phyloP scores from a whole-genome alignment of 1,140 invertebrate genomes.

The Amphibalanus amphitrite region DNA sequence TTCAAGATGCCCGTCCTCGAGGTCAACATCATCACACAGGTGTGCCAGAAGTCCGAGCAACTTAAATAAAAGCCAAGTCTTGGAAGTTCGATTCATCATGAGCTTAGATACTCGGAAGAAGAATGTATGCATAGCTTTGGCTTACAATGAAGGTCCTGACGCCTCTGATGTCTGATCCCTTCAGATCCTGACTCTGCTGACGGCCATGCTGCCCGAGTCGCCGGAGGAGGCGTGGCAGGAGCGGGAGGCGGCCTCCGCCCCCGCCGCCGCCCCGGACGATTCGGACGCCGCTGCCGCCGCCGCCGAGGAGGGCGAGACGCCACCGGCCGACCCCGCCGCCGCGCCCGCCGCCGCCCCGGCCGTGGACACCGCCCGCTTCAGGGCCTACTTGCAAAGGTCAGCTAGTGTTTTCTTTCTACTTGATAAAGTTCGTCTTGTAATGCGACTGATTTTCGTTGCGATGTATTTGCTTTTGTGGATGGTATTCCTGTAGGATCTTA shows the following conservation, averaged over 20 bases:
- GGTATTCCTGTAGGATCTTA: too few relatives aligned
- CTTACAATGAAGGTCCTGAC: too few relatives aligned
- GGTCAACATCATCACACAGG: constrained; percentile 65
- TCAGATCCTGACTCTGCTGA: constrained; percentile 53
- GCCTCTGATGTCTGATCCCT: too few relatives aligned
- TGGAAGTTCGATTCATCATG: too few relatives aligned
- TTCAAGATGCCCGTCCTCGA: constrained; percentile 76
- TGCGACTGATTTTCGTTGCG: too few relatives aligned
- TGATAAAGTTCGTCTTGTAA: too few relatives aligned
- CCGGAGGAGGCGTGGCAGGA: constrained; percentile 8
- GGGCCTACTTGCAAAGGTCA: not conserved
- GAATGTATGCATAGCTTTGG: too few relatives aligned
- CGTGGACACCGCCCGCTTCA: constrained; percentile 30
- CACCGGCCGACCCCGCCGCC: constrained; percentile 19
- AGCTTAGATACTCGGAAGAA: too few relatives aligned
- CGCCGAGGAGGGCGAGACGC: constrained; percentile 15
- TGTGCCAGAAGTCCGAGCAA: constrained; percentile 21
- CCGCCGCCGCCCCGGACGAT: constrained; percentile 7
- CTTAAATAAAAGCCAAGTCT: too few relatives aligned
- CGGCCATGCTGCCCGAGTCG: constrained; percentile 60
- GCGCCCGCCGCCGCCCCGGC: constrained; percentile 9
- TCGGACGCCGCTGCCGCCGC: constrained; percentile 25
- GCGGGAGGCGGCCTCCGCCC: constrained; percentile 27
- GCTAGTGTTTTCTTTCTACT: too few relatives aligned
- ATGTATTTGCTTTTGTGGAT: too few relatives aligned